These are phyloP conservation scores for Caenorhabditis panamensis DNA, from an alignment of 2,888 invertebrate species.

Conservation along the genomic window DNA sequence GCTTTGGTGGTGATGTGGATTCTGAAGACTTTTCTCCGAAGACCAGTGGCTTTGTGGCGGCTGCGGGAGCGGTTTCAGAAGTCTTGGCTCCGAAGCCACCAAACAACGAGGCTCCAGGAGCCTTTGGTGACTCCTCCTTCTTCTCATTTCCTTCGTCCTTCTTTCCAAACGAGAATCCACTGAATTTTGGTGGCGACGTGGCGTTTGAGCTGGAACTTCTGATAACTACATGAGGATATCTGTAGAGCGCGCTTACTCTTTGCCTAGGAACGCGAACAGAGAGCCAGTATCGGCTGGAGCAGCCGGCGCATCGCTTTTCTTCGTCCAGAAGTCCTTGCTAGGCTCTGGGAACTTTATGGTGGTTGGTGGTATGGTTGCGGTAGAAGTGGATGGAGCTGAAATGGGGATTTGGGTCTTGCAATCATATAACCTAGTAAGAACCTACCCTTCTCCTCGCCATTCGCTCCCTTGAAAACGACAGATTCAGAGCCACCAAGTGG, in stretches of 20 bases:
- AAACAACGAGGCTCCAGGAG: neutral
- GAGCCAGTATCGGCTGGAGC: constrained; percentile 22
- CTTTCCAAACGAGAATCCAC: constrained; percentile 62
- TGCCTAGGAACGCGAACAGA: constrained; percentile 54
- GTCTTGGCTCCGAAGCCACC: neutral
- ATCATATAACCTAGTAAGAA: neutral
- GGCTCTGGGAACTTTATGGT: constrained; percentile 65
- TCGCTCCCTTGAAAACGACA: constrained; percentile 62
- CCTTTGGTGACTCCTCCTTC: neutral
- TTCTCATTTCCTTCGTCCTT: constrained; percentile 13
- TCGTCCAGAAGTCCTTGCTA: constrained; percentile 67
- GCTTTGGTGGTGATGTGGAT: neutral
- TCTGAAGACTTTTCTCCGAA: constrained; percentile 18
- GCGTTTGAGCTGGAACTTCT: constrained; percentile 6
- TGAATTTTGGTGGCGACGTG: constrained; percentile 38
- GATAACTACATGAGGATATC: neutral
- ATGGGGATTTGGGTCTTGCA: neutral
- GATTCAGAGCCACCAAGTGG: constrained; percentile 64
- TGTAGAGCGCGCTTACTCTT: constrained; percentile 29
- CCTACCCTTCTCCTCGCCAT: constrained; percentile 4
- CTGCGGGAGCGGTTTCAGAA: no score
- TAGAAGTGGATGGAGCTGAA: constrained; percentile 9
- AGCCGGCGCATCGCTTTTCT: constrained; percentile 16
- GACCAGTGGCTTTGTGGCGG: neutral
- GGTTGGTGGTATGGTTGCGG: constrained; percentile 36